phyloP scores from a whole-genome alignment of 53 echinoderm and acorn worm genomes.

The Hippasteria phrygiana region DNA sequence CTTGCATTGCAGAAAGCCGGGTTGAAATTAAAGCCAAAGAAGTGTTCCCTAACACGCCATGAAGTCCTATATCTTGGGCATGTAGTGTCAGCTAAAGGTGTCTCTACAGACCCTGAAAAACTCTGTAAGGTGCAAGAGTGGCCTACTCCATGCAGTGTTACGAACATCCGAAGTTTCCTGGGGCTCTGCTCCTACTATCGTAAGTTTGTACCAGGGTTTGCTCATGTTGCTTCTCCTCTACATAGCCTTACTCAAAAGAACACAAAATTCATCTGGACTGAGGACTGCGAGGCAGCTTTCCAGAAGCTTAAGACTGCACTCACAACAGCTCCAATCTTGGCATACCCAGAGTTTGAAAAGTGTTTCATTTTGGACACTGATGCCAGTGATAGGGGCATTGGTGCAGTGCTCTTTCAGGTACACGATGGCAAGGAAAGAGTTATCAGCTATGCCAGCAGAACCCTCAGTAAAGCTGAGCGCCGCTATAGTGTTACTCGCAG shows the following conservation, averaged over 20 bases:
- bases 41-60: constrained; percentile 35
- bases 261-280: constrained; percentile 62
- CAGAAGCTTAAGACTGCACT: constrained; percentile 22
- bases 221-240: constrained; percentile 61
- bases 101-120: constrained; percentile 72
- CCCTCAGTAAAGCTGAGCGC: background rate
- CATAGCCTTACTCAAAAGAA: constrained; percentile 57
- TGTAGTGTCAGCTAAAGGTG: constrained; percentile 62
- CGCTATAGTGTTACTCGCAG: constrained; percentile 2
- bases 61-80: constrained; percentile 71
- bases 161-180: constrained; percentile 64
- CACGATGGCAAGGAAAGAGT: background rate
- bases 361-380: constrained; percentile 36
- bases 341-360: constrained; percentile 12
- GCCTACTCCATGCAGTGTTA: constrained; percentile 61
- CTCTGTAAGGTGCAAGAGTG: constrained; percentile 56
- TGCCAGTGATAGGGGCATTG: constrained; percentile 50
- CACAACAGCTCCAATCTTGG: constrained; percentile 52
- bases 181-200: too few relatives aligned
- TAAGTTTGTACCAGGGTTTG: constrained; percentile 57
- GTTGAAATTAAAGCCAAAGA: constrained; percentile 59
- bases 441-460: constrained; percentile 2
- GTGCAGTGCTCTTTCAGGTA: constrained; percentile 40
- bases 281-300: constrained; percentile 63
- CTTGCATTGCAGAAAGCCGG: constrained; percentile 17